phyloP scores from a whole-genome alignment of 2,797 vertebrate genomes.

The Phyllotis vaccarum region DNA sequence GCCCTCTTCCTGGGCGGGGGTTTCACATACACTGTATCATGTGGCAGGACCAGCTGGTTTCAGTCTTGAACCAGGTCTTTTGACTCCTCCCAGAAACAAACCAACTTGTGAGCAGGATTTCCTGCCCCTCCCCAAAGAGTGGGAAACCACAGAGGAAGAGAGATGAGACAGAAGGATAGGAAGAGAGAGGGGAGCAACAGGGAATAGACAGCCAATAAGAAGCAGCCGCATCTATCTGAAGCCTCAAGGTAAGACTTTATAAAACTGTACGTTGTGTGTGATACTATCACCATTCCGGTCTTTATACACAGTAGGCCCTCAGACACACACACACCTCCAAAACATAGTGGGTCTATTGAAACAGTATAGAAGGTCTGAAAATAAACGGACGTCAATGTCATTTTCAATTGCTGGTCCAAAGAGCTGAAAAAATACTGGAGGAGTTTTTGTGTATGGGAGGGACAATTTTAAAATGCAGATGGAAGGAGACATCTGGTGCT shows the following conservation, averaged over 20 bases:
- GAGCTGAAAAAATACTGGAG: slow-evolving; percentile 2
- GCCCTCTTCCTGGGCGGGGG: slow-evolving; percentile 31
- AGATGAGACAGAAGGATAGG: slow-evolving; percentile 74
- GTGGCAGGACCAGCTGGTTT: slow-evolving; percentile 76
- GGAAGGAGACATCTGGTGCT: slow-evolving; percentile 26
- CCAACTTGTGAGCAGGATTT: slow-evolving; percentile 77
- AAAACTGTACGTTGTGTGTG: slow-evolving; percentile 12
- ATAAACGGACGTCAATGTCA: slow-evolving; percentile 54
- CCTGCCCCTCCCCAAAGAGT: slow-evolving; percentile 79
- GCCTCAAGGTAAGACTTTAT: slow-evolving; percentile 75
- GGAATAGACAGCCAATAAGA: slow-evolving; percentile 50
- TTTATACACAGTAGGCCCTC: neutral
- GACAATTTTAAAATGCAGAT: slow-evolving; percentile 13
- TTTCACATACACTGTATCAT: slow-evolving; percentile 71
- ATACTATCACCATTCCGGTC: neutral
- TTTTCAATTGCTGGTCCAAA: slow-evolving; percentile 53
- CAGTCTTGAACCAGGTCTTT: slow-evolving; percentile 70
- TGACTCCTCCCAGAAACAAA: slow-evolving; percentile 80
- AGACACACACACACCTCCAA: neutral
- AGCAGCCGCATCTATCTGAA: slow-evolving; percentile 50
- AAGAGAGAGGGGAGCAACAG: slow-evolving; percentile 45
- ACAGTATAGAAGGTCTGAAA: neutral
- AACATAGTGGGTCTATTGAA: slow-evolving; percentile 20
- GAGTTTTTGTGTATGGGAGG: slow-evolving; percentile 43
- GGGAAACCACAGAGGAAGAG: slow-evolving; percentile 71